phyloP scores from a whole-genome alignment of 2,113 vertebrate genomes.

The Oophaga pumilio region DNA sequence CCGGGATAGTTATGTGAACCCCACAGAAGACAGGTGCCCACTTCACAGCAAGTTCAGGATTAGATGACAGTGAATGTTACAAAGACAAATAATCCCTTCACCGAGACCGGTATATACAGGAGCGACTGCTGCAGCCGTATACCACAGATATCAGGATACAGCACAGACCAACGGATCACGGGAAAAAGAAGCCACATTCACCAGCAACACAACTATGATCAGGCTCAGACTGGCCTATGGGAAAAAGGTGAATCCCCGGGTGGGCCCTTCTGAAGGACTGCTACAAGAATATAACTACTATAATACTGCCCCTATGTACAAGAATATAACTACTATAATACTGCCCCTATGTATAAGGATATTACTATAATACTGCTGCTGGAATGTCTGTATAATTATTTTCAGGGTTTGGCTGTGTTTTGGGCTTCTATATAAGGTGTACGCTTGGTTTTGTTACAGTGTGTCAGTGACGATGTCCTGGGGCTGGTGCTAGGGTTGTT shows the following conservation, averaged over 20 bases:
- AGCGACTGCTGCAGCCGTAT: no score
- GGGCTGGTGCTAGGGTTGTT: not conserved
- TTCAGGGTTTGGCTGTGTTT: no score
- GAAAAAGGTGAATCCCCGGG: no score
- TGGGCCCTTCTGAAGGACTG: no score
- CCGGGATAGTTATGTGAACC: constrained; percentile 23
- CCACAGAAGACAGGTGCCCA: constrained; percentile 8
- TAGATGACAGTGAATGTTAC: not conserved
- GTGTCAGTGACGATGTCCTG: not conserved
- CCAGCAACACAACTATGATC: not conserved
- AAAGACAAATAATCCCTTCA: constrained; percentile 12
- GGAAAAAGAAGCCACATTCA: no score
- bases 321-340: not conserved
- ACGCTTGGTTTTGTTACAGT: no score
- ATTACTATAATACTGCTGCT: not conserved
- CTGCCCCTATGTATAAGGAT: not conserved
- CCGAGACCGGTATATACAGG: not conserved
- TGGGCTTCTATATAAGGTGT: not conserved
- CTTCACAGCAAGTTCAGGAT: not conserved
- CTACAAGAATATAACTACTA: no score
- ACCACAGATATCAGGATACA: not conserved
- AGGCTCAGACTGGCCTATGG: no score
- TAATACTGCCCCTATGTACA: not conserved
- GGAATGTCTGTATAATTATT: no score
- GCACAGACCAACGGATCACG: no score